Evolutionary conservation across 2,113 vertebrate species (phyloP), one percentile per base, ranked within the genome.

Genomic region (Oophaga pumilio): DNA sequence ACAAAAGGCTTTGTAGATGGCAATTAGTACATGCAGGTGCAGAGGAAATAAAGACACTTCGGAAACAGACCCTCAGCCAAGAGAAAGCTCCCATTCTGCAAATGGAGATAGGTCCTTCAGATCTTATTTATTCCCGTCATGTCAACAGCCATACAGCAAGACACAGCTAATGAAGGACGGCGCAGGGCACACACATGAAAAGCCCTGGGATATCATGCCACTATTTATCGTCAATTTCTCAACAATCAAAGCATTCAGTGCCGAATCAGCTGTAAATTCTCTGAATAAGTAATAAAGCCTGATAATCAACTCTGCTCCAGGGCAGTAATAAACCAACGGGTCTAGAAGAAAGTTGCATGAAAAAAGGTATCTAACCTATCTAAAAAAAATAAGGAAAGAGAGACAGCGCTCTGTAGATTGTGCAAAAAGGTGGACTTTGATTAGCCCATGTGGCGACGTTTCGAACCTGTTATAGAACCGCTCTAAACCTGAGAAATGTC

Each of bases 1-100:
- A 92, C 78, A 89, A 92, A 90, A 89, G 86, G 85, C 90, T 91
- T 93, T 92, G 91, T 91, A 90, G 90, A 90, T 91, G 90, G 89
- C 89, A 92, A 92, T 93, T 92, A 92, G 91, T 90, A 87, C 88
- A 89, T 92, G 90, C 92, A 92, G 92, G 93, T 94, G 91, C 91
- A 90, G 89, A 85, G 85, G 28, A 89, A 90, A 89, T 78, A 88
- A 90, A 89, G 87, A 89, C 0, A 56, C 89, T 79, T 91, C 90
- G 90, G 87, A 87, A 89, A 56, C 14, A 87, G 89, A 24, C 28
- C 87, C 89, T 89, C 57, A 76, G 74, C 89, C 87, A 85, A 89
- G 87, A 85, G 84, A 90, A 91, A 87, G 79, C 33, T 71, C 89
- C 69, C 26, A 79, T 89, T 90, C 28, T 87, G 26, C 80, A 84